phyloP scores from a whole-genome alignment of 2,888 invertebrate species.

The Branchellion lobata region DNA sequence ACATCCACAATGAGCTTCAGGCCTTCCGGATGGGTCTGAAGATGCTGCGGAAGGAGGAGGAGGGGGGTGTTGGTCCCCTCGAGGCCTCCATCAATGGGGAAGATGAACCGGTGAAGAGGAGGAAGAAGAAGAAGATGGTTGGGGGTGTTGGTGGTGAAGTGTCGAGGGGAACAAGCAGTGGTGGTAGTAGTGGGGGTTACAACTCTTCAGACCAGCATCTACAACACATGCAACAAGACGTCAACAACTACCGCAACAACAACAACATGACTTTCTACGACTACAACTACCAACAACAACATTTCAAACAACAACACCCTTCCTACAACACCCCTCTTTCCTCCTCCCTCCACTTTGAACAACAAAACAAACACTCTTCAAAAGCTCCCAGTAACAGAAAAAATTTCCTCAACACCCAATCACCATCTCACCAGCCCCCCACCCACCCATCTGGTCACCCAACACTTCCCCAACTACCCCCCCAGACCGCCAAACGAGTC shows the following conservation, averaged over 20 bases:
- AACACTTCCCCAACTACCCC: too few species aligned
- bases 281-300: slow-evolving; percentile 23
- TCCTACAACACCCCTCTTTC: not conserved
- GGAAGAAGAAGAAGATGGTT: too few species aligned
- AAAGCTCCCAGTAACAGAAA: not conserved
- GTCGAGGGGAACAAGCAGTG: not conserved
- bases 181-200: not conserved
- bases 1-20: slow-evolving; percentile 24
- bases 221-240: slow-evolving; percentile 1
- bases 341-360: not conserved
- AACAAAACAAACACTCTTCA: slow-evolving; percentile 14
- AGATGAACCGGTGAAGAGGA: too few species aligned
- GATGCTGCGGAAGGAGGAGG: slow-evolving; percentile 9
- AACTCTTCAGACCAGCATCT: not conserved
- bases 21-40: slow-evolving; percentile 38
- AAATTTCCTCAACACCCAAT: not conserved
- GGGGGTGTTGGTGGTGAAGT: too few species aligned
- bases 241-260: slow-evolving; percentile 6
- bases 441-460: too few species aligned
- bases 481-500: too few species aligned
- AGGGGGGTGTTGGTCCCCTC: too few species aligned
- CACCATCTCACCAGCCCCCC: too few species aligned
- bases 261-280: not conserved
- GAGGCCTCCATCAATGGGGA: too few species aligned
- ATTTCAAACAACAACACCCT: not conserved